Percentiles rank a stretch among this genome's conserved stretches.
phyloP scores from a whole-genome alignment of 1,140 invertebrate genomes.

The Drosophila simulans region DNA sequence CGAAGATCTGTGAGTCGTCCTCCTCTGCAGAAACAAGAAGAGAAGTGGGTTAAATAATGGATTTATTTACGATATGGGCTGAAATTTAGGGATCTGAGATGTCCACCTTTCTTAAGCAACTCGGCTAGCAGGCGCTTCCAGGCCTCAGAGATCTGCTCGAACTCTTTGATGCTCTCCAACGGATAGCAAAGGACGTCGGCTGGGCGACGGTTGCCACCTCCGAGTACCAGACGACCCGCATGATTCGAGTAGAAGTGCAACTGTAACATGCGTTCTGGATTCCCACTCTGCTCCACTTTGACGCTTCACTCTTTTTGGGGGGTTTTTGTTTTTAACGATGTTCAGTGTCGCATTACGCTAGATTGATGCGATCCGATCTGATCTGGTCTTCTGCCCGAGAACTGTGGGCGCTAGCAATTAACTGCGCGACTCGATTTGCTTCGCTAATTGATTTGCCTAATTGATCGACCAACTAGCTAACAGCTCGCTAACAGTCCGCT shows the following conservation, averaged over 20 bases:
- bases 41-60: not conserved
- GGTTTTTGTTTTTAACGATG: not conserved
- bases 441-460: constrained; percentile 39
- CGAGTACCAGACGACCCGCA: constrained; percentile 86
- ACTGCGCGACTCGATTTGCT: constrained; percentile 43
- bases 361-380: constrained; percentile 28
- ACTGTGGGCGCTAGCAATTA: constrained; percentile 54
- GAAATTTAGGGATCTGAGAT: not conserved
- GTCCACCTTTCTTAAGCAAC: constrained; percentile 89
- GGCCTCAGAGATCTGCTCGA: constrained; percentile 90
- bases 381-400: constrained; percentile 32
- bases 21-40: constrained; percentile 91
- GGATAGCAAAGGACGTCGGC: constrained; percentile 86
- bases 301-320: constrained; percentile 13
- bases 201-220: constrained; percentile 60
- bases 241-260: constrained; percentile 92
- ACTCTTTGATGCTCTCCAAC: constrained; percentile 93
- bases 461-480: constrained; percentile 38
- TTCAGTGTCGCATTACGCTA: constrained; percentile 46
- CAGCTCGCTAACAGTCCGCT: constrained; percentile 33
- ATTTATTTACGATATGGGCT: not conserved
- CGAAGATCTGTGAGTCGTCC: constrained; percentile 98
- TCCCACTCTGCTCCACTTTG: constrained; percentile 11
- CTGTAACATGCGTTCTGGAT: constrained; percentile 87
- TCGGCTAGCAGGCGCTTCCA: constrained; percentile 90